phyloP scores from a whole-genome alignment of 2,113 vertebrate genomes.

The Rostratula benghalensis region DNA sequence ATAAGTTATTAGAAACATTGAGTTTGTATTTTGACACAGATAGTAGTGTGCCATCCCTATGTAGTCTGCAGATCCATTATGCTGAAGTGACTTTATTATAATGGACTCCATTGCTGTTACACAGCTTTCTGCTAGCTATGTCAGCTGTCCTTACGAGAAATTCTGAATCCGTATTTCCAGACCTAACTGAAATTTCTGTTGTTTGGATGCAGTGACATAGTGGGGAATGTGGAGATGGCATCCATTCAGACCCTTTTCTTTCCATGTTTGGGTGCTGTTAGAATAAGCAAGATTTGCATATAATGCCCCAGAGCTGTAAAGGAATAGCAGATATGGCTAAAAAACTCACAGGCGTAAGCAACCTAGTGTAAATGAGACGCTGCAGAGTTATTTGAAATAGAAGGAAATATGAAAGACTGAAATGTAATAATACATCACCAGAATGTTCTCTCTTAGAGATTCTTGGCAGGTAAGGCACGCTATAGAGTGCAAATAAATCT shows the following conservation, averaged over 20 bases:
- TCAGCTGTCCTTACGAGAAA: not conserved
- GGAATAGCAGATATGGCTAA: not conserved
- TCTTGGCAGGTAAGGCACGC: not conserved
- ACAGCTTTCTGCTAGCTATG: not conserved
- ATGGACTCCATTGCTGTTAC: not conserved
- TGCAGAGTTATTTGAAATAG: not conserved
- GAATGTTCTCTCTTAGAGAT: not conserved
- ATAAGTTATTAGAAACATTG: not conserved
- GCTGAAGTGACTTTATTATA: not conserved
- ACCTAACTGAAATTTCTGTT: not conserved
- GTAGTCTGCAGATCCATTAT: not conserved
- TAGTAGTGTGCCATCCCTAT: not conserved
- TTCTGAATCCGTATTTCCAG: not conserved
- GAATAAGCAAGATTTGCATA: not conserved
- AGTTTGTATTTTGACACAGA: not conserved
- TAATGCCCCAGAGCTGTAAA: not conserved
- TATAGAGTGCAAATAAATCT: not conserved
- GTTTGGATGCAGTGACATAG: not conserved
- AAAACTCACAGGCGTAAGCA: not conserved
- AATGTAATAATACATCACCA: not conserved
- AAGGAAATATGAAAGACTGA: not conserved
- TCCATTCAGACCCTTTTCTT: not conserved
- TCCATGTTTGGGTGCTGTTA: not conserved
- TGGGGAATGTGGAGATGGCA: not conserved
- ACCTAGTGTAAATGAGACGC: not conserved